These are phyloP conservation scores for Drosophila suboccidentalis DNA, from an alignment of 2,888 invertebrate species.

Conservation along the genomic window DNA sequence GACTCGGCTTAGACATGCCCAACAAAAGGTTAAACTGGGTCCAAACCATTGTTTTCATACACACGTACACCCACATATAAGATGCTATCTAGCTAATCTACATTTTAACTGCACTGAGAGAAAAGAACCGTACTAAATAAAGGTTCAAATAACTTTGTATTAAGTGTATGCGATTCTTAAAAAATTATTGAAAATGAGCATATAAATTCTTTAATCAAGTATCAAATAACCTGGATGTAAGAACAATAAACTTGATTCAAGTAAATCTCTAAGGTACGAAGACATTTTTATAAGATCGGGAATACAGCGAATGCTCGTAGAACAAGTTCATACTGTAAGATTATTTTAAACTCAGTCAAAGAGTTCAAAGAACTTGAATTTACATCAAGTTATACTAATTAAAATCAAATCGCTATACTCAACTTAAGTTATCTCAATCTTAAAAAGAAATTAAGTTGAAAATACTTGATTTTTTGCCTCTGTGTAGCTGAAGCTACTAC, in stretches of 20 bases:
- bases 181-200: background rate
- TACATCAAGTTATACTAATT: too few relatives aligned
- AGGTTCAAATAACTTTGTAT: too few relatives aligned
- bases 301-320: too few relatives aligned
- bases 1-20: conserved; percentile 5
- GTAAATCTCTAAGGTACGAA: background rate
- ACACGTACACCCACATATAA: conserved; percentile 40
- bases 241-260: background rate
- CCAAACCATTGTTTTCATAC: conserved; percentile 43
- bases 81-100: conserved; percentile 35
- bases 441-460: too few relatives aligned
- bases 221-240: background rate
- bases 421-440: too few relatives aligned
- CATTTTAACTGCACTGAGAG: conserved; percentile 4
- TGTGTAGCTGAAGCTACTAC: conserved; percentile 9
- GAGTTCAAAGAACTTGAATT: too few relatives aligned
- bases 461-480: too few relatives aligned
- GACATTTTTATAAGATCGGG: too few relatives aligned
- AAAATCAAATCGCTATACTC: too few relatives aligned
- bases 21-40: background rate
- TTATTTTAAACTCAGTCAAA: too few relatives aligned
- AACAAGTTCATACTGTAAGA: too few relatives aligned
- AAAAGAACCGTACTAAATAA: background rate
- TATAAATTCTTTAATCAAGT: background rate
- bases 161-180: background rate